Conservation (phyloP, 2,888 invertebrate genomes). For the Brachypalpus laphriformis region DNA sequence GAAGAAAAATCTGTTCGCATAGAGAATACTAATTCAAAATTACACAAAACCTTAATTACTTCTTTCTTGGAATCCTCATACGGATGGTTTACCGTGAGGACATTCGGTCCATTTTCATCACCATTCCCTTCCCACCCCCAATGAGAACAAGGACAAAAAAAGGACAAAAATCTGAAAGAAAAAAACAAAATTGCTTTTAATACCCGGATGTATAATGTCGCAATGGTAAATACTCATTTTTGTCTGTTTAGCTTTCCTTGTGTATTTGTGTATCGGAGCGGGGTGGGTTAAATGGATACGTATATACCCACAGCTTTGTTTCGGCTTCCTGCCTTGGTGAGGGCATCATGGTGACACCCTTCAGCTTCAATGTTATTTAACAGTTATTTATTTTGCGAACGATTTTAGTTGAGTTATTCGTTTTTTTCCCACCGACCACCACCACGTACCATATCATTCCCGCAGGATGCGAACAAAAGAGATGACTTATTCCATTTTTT, state of each 20-base stretch:
- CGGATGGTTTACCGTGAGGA: background rate
- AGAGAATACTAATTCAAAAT: slow-evolving; percentile 56
- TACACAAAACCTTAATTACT: slow-evolving; percentile 37
- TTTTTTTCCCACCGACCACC: slow-evolving; percentile 58
- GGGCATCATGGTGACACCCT: slow-evolving; percentile 67
- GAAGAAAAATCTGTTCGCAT: slow-evolving; percentile 24
- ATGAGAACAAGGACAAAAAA: slow-evolving; percentile 4
- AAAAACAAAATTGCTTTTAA: slow-evolving; percentile 66
- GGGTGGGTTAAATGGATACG: slow-evolving; percentile 52
- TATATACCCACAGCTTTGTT: slow-evolving; percentile 33
- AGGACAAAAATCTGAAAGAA: slow-evolving; percentile 7
- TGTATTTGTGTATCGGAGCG: background rate
- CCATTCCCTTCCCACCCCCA: background rate
- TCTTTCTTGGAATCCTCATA: slow-evolving; percentile 13
- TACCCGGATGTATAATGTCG: slow-evolving; percentile 74
- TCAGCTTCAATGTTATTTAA: slow-evolving; percentile 69
- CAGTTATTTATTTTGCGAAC: slow-evolving; percentile 69
- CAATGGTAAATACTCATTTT: slow-evolving; percentile 70
- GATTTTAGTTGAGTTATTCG: slow-evolving; percentile 60
- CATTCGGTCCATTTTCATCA: slow-evolving; percentile 6
- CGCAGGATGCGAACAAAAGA: slow-evolving; percentile 70
- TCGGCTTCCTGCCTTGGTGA: slow-evolving; percentile 44
- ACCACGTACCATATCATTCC: slow-evolving; percentile 52
- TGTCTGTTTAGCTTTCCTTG: slow-evolving; percentile 64
- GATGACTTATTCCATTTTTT: slow-evolving; percentile 73